Conservation (phyloP, 2,113 vertebrate species). For the Anoplopoma fimbria region DNA sequence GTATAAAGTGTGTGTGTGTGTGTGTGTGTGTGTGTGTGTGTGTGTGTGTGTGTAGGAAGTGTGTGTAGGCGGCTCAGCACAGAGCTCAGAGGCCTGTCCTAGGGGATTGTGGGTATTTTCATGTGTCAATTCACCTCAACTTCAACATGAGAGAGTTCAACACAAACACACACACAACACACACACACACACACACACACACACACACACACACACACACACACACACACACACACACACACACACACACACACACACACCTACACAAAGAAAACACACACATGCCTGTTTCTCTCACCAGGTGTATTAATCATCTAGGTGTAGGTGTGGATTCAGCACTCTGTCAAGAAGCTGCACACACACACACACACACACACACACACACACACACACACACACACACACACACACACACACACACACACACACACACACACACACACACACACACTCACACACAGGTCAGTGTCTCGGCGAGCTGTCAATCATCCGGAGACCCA, state of each 20-base stretch:
- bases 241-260: conserved; percentile 10
- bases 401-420: conserved; percentile 6
- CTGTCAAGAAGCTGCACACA: conserved; percentile 7
- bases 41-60: conserved; percentile 9
- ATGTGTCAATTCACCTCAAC: conserved; percentile 65
- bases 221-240: background rate
- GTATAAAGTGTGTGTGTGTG: background rate
- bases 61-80: conserved; percentile 59
- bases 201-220: conserved; percentile 13
- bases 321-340: conserved; percentile 39
- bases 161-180: background rate
- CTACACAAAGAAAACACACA: background rate
- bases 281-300: background rate
- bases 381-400: background rate
- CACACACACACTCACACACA: conserved; percentile 7
- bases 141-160: conserved; percentile 58
- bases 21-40: background rate
- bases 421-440: conserved; percentile 9
- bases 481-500: conserved; percentile 29
- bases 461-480: conserved; percentile 2
- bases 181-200: conserved; percentile 3
- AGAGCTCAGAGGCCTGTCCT: conserved; percentile 60
- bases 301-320: conserved; percentile 59
- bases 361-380: conserved; percentile 8
- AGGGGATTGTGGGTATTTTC: conserved; percentile 70